Base-by-base conservation (phyloP, 2,888 invertebrate genomes). In the Drosophila lutescens region DNA sequence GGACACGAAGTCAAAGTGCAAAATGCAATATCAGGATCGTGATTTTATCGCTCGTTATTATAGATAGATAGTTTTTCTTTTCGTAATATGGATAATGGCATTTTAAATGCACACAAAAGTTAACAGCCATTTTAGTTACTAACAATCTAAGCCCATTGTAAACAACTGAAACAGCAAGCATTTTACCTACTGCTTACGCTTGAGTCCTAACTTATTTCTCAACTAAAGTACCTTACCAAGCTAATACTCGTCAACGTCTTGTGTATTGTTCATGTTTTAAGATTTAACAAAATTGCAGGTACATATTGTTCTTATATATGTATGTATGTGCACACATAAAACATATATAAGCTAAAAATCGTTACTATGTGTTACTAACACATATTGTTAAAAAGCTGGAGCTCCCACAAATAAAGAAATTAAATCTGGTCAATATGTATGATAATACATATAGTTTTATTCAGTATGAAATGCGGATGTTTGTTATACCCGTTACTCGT, bases 181-280 rank as follows among this genome's bases (percentile, higher is more conserved):
- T 41, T 57, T 41, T 2, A 23, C 23, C 40, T 34, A 47, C 26
- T n/a, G 58, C 58, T 50, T 49, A 40, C 17, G 41, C 30, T 44
- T 50, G 9, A 32, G 38, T 15, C 30, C 15, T 15, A 36, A 44
- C 17, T 32, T 30, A 46, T 36, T 56, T 13, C 26, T 49, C 30
- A 43, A 44, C 49, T 59, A 30, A 36, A 58, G 63, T 63, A 63
- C 63, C 63, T 51, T 51, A 36, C 2, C 36, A 36, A 59, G 23
- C 10, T 30, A 51, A 43, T 13, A 23, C 36, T 23, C n/a, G n/a
- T 34, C 12, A n/a, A 47, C 20, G 23, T 15, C 30, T 26, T 30
- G 47, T 30, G 38, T 34, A 30, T 44, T 53, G 59, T 53, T 60
- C n/a, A 44, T 15, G 43, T 65, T 44, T 46, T 51, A 51, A 43